A percentile compares a stretch with the other conserved stretches of the same genome.
Evolutionary conservation across 2,888 invertebrate species (phyloP).

Genomic region (Cheilosia soror): DNA sequence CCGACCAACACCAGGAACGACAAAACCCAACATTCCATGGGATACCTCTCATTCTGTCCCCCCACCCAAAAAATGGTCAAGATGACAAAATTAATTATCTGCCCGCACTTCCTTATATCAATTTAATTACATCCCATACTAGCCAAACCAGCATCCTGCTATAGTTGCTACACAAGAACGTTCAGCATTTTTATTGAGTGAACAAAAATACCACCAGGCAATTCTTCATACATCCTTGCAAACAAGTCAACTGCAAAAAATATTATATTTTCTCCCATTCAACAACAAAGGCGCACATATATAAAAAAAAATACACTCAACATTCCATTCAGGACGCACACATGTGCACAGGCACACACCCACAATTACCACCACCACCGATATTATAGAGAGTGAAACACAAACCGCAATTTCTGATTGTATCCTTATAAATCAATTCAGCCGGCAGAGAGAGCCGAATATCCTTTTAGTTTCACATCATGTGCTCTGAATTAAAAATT

Average conservation of each 20-base stretch:
- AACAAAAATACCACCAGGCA: slow-evolving; percentile 36
- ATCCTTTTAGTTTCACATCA: slow-evolving; percentile 76
- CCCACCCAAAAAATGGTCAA: slow-evolving; percentile 45
- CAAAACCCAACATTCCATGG: slow-evolving; percentile 18
- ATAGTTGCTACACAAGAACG: slow-evolving; percentile 1
- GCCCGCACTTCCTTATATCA: slow-evolving; percentile 57
- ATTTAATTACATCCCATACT: slow-evolving; percentile 63
- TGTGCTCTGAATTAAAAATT: slow-evolving; percentile 76
- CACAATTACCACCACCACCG: not conserved
- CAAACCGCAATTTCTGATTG: slow-evolving; percentile 72
- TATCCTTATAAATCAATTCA: slow-evolving; percentile 76
- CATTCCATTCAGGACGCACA: slow-evolving; percentile 50
- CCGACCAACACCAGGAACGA: not conserved
- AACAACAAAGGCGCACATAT: not conserved
- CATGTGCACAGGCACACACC: slow-evolving; percentile 25
- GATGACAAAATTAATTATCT: slow-evolving; percentile 73
- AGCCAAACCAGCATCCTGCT: not conserved
- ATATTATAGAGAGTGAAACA: slow-evolving; percentile 42
- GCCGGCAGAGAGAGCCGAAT: slow-evolving; percentile 50
- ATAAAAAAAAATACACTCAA: slow-evolving; percentile 30
- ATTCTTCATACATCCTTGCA: slow-evolving; percentile 63
- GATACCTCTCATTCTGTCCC: slow-evolving; percentile 24
- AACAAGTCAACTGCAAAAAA: slow-evolving; percentile 69
- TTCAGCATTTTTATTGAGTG: slow-evolving; percentile 60
- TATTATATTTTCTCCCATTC: slow-evolving; percentile 22